A percentile compares a stretch with the other conserved stretches of the same genome.
These are phyloP conservation scores for Lytechinus variegatus DNA, from an alignment of 35 echinoderm and acorn worm species.

Conservation along the genomic window DNA sequence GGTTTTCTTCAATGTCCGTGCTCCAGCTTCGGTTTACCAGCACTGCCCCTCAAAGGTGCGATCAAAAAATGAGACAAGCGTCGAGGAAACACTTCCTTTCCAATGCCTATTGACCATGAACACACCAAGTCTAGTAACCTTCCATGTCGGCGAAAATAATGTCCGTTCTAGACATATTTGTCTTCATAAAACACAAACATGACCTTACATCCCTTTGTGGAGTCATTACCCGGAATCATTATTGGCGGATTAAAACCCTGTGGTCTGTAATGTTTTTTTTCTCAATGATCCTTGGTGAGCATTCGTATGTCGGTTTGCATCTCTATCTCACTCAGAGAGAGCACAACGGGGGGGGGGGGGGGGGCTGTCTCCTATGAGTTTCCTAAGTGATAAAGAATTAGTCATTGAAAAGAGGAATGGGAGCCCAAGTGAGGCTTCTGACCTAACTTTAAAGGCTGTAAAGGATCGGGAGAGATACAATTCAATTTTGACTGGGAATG, in stretches of 20 bases:
- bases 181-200: neutral
- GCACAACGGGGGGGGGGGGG: too few relatives aligned
- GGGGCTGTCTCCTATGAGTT: too few relatives aligned
- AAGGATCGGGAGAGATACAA: too few relatives aligned
- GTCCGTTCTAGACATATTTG: neutral
- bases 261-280: neutral
- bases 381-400: too few relatives aligned
- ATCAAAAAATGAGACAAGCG: neutral
- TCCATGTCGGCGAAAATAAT: neutral
- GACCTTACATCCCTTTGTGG: neutral
- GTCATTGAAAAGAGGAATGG: too few relatives aligned
- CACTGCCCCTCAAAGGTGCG: neutral
- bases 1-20: neutral
- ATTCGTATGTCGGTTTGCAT: neutral
- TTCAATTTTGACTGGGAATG: too few relatives aligned
- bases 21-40: neutral
- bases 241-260: neutral
- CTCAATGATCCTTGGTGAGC: neutral
- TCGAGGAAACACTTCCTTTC: neutral
- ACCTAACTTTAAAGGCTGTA: too few relatives aligned
- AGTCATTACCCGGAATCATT: neutral
- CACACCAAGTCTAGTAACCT: neutral
- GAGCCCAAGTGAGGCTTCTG: too few relatives aligned
- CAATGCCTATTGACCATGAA: slow-evolving; percentile 18
- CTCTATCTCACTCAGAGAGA: too few relatives aligned